These are phyloP conservation scores for Danio jaintianensis DNA, from an alignment of 2,797 vertebrate species.

Conservation along the genomic window DNA sequence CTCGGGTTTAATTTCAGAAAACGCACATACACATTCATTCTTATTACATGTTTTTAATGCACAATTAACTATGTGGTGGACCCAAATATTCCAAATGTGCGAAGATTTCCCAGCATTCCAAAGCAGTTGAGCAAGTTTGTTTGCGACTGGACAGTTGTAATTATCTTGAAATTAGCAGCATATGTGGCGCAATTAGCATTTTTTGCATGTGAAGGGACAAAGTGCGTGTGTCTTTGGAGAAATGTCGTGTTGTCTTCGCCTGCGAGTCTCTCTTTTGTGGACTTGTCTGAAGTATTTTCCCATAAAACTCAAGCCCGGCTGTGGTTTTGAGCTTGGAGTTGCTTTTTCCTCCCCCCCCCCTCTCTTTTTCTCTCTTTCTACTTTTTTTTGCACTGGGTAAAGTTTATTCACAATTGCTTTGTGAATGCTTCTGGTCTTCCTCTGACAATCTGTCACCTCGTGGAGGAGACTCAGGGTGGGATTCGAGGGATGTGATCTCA, in stretches of 20 bases:
- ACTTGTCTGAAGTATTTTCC: constrained; percentile 68
- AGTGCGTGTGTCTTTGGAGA: constrained; percentile 2
- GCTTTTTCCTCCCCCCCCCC: constrained; percentile 26
- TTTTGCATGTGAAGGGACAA: constrained; percentile 22
- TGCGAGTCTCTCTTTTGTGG: constrained; percentile 46
- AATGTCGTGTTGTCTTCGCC: constrained; percentile 15
- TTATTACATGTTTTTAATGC: constrained; percentile 1
- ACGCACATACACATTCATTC: constrained; percentile 32
- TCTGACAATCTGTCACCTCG: constrained; percentile 46
- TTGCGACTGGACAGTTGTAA: constrained; percentile 30
- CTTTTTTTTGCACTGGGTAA: constrained; percentile 39
- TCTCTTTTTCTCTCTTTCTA: constrained; percentile 39
- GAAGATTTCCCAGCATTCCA: constrained; percentile 15
- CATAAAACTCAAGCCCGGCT: constrained; percentile 65
- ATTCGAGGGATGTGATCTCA: constrained; percentile 55
- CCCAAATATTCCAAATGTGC: constrained; percentile 8
- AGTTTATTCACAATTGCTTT: constrained; percentile 54
- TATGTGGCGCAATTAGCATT: constrained; percentile 38
- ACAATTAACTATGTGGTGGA: background rate
- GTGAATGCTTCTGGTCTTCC: constrained; percentile 50
- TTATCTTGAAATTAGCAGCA: constrained; percentile 27
- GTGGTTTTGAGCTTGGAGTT: constrained; percentile 59
- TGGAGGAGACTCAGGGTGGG: constrained; percentile 21
- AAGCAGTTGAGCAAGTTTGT: constrained; percentile 23
- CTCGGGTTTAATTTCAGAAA: background rate